Conservation (phyloP, 2,888 invertebrate species). For the Lasioglossum oenotherae region DNA sequence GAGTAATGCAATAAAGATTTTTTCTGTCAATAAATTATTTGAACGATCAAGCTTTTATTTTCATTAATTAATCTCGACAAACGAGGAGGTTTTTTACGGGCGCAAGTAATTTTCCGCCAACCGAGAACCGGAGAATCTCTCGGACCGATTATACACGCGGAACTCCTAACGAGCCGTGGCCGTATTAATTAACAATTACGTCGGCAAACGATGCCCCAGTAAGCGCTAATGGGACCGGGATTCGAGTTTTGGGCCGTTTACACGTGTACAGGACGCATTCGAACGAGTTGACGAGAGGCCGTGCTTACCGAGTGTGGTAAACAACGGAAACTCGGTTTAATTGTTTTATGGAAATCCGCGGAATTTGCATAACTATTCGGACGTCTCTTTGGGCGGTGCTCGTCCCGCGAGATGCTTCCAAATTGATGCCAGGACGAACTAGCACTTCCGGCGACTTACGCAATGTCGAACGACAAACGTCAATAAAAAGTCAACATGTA, state of each 20-base stretch:
- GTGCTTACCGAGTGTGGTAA: constrained; percentile 47
- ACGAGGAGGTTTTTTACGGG: background rate
- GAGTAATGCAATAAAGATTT: background rate
- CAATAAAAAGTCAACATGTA: background rate
- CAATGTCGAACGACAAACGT: background rate
- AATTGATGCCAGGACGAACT: background rate
- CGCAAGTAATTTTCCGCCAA: background rate
- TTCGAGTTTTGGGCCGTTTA: constrained; percentile 51
- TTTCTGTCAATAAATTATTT: background rate
- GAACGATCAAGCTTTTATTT: background rate
- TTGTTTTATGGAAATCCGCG: constrained; percentile 72
- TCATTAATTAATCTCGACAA: background rate
- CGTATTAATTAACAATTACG: constrained; percentile 67
- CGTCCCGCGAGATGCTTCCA: constrained; percentile 1
- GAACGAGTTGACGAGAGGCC: constrained; percentile 43
- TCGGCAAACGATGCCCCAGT: constrained; percentile 50
- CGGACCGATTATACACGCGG: background rate
- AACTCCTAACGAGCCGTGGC: constrained; percentile 26
- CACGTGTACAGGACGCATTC: constrained; percentile 33
- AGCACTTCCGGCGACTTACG: constrained; percentile 27
- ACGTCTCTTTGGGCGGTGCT: constrained; percentile 11
- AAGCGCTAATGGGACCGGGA: constrained; percentile 55
- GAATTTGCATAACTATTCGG: constrained; percentile 60
- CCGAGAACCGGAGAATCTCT: background rate
- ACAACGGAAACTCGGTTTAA: constrained; percentile 69